Evolutionary conservation across 2,113 vertebrate species (phyloP).

Genomic region (Sylvietta virens): DNA sequence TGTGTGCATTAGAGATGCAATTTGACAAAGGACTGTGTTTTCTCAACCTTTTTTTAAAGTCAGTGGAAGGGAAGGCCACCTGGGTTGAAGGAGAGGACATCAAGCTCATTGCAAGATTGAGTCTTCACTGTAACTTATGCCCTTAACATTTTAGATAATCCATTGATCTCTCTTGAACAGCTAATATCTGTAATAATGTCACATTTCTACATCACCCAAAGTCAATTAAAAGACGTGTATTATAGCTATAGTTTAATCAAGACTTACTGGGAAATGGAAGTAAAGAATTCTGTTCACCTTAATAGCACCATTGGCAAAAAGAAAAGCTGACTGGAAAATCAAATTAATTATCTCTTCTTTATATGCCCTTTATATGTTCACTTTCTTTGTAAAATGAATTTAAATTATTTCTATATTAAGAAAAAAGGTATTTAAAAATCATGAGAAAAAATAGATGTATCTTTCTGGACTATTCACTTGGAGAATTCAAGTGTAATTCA

Average conservation of each 20-base stretch:
- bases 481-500: background rate
- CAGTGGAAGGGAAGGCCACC: background rate
- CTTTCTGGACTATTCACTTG: background rate
- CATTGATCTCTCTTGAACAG: slow-evolving; percentile 3
- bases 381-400: slow-evolving; percentile 17
- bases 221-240: background rate
- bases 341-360: slow-evolving; percentile 16
- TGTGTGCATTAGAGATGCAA: background rate
- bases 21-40: background rate
- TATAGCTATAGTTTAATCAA: slow-evolving; percentile 38
- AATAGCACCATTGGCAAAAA: slow-evolving; percentile 7
- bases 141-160: slow-evolving; percentile 41
- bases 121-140: background rate
- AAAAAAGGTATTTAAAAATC: background rate
- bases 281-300: background rate
- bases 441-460: background rate
- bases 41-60: background rate
- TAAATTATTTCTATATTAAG: background rate
- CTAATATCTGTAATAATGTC: slow-evolving; percentile 6
- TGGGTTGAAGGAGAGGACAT: background rate
- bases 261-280: background rate
- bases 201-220: background rate
- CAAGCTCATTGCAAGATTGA: background rate
- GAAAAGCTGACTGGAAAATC: slow-evolving; percentile 24
- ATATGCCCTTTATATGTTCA: background rate